phyloP scores from a whole-genome alignment of 2,113 vertebrate species.

The Tautogolabrus adspersus region DNA sequence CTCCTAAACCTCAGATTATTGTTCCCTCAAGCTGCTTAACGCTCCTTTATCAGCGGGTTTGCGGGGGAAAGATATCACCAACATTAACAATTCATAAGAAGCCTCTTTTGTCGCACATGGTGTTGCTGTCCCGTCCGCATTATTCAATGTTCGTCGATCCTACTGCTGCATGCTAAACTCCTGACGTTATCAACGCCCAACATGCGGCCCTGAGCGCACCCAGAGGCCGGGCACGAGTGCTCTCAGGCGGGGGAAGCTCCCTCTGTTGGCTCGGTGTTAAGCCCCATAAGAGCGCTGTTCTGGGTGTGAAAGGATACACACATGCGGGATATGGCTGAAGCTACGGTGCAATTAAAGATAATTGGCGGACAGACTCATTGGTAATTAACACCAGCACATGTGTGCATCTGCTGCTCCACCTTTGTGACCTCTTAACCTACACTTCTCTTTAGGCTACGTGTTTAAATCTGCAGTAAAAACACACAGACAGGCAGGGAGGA shows the following conservation, averaged over 20 bases:
- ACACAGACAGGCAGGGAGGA: not conserved
- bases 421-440: constrained; percentile 55
- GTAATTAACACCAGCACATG: constrained; percentile 72
- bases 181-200: constrained; percentile 78
- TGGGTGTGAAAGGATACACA: constrained; percentile 14
- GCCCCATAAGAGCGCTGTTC: constrained; percentile 21
- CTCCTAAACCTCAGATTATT: constrained; percentile 80
- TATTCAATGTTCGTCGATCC: constrained; percentile 60
- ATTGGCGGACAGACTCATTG: constrained; percentile 63
- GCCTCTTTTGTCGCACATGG: constrained; percentile 67
- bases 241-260: constrained; percentile 52
- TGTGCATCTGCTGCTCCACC: constrained; percentile 65
- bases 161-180: constrained; percentile 59
- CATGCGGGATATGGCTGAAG: constrained; percentile 41
- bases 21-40: constrained; percentile 76
- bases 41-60: constrained; percentile 77
- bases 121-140: constrained; percentile 62
- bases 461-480: constrained; percentile 36
- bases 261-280: constrained; percentile 45
- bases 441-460: not conserved
- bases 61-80: constrained; percentile 65
- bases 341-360: constrained; percentile 62
- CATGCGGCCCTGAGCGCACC: constrained; percentile 74
- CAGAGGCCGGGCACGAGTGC: constrained; percentile 59
- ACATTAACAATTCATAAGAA: constrained; percentile 79